Base-by-base conservation (phyloP, 2,888 invertebrate genomes). In the Rutpela maculata region DNA sequence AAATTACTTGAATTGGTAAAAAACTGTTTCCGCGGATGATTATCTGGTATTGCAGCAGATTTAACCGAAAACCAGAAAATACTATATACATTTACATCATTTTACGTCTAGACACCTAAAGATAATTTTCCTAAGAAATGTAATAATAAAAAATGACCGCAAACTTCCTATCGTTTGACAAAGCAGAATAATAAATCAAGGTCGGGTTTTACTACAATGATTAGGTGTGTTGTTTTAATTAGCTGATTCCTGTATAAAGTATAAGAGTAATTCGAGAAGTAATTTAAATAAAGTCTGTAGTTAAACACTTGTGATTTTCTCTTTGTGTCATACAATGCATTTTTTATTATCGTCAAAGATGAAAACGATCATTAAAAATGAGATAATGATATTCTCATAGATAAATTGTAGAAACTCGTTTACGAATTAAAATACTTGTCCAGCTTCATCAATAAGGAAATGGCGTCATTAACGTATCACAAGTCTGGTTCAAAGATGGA, bases 81-180 rank as follows among this genome's bases (percentile, higher is more conserved):
- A 62, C 35, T 22, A 17, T 50, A 55, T 17, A 68, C 5, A 68
- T 56, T 68, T 55, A 68, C 26, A 56, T 31, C 57, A 69, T 35
- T 10, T 26, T 38, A 57, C 15, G 69, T 69, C 69, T 69, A 69
- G 69, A 69, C 69, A 31, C n/a, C 17, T 69, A 11, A 11, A n/a
- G 11, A 57, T 35, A 18, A 31, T 17, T 69, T 68, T 69, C 69
- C 5, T 9, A 6, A 57, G 57, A 69, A n/a, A 69, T 55, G 22
- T 19, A 6, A 69, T 57, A 57, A 38, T 18, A 69, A 19, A 35
- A 56, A 38, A 59, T 18, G 11, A 65, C 65, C 65, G 43, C 65
- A 65, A 65, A 31, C 63, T 65, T 65, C 65, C 31, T 65, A 43
- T 65, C 19, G 9, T 43, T 65, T 65, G 43, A 38, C 43, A 22